These are phyloP conservation scores for Cryptosula pallasiana DNA, from an alignment of 2,888 invertebrate species.

Conservation along the genomic window DNA sequence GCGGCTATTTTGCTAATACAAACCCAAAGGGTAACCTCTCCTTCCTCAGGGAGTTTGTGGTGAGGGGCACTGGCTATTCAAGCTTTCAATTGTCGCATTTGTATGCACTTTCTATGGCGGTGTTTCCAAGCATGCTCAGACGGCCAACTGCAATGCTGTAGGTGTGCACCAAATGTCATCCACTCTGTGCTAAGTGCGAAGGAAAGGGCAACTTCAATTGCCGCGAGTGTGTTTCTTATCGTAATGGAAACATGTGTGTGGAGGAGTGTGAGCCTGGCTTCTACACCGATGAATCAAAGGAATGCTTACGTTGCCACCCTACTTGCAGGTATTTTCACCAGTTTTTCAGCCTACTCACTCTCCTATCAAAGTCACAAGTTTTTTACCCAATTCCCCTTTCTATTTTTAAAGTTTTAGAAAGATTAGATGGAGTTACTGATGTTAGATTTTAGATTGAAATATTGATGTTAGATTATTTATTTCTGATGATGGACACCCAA, in stretches of 20 bases:
- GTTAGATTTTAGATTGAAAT: not conserved
- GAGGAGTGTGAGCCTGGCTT: slow-evolving; percentile 81
- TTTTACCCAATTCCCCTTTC: not conserved
- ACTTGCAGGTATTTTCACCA: slow-evolving; percentile 18
- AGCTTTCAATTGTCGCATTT: too few species aligned
- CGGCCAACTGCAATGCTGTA: slow-evolving; percentile 28
- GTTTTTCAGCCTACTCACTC: slow-evolving; percentile 37
- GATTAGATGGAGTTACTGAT: not conserved
- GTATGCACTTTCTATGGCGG: not conserved
- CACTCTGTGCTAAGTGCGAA: slow-evolving; percentile 78
- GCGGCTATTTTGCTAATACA: slow-evolving; percentile 53
- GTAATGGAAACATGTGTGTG: slow-evolving; percentile 61
- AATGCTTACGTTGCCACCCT: slow-evolving; percentile 65
- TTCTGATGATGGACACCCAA: too few species aligned
- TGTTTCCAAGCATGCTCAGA: not conserved
- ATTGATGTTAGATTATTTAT: not conserved
- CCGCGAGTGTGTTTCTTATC: slow-evolving; percentile 75
- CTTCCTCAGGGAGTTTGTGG: slow-evolving; percentile 13
- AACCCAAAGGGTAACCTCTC: not conserved
- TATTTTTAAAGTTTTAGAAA: not conserved
- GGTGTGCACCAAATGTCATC: slow-evolving; percentile 85
- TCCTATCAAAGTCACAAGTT: not conserved
- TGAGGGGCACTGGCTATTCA: too few species aligned
- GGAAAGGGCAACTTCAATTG: slow-evolving; percentile 81
- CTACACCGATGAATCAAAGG: slow-evolving; percentile 70